Evolutionary conservation across 2,888 invertebrate genomes (phyloP), one percentile per base, ranked within the genome.

Genomic region (Drosophila cognata): DNA sequence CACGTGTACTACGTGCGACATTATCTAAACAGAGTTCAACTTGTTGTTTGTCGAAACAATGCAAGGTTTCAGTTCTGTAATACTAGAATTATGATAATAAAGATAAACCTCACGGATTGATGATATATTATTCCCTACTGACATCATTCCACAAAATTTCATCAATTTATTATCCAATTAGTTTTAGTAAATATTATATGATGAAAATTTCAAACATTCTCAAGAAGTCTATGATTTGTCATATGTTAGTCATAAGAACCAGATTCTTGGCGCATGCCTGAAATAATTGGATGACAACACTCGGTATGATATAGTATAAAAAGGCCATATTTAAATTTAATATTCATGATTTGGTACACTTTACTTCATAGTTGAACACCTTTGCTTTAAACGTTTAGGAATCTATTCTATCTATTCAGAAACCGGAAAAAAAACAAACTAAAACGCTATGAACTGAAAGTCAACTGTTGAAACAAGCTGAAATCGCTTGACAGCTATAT

Each of bases 391-490:
- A 25, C 31, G 28, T 18, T 67, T 52, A 18, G 11, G 41, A 21
- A 48, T 21, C 21, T 21, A 21, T 59, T 43, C 41, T 21, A 3
- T 33, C 33, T 28, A n/a, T 25, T 10, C 4, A 16, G n/a, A 41
- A 48, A 53, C 52, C 31, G 38, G 31, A 52, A 43, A 21, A 21
- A 21, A 68, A 33, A 33, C 33, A 36, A 29, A 35, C 41, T 5
- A 5, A 4, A 38, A 33, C 70, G 43, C 18, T 46, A 33, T 60
- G 21, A 71, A 36, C 71, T 35, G 25, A 61, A 68, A 77, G 74
- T 70, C 79, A 81, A 79, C 77, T 79, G 80, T 77, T 69, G 74
- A 79, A 78, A 67, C 88, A 70, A 82, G 65, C 62, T 55, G 56
- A 72, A 68, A 80, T 55, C 33, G 65, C 64, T 67, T 46, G 52